Percentiles rank a stretch among this genome's conserved stretches.
phyloP scores from a whole-genome alignment of 2,797 vertebrate genomes.

The Enteromius fasciolatus region DNA sequence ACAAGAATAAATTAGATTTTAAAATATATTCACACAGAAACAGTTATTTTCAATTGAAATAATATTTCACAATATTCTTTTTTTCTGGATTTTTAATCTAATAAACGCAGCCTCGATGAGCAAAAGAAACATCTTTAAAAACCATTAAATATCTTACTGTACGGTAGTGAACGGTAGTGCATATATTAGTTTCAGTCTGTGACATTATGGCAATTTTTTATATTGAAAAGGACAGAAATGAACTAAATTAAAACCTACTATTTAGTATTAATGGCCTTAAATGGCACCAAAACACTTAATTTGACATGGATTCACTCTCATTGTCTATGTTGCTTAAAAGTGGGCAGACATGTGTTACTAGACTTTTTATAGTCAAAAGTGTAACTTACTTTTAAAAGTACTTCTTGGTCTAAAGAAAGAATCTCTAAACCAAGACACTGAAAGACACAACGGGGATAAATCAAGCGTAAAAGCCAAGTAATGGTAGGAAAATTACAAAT shows the following conservation, averaged over 20 bases:
- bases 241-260: not conserved
- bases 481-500: not conserved
- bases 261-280: not conserved
- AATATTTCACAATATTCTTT: too few species aligned
- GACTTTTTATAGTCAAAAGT: not conserved
- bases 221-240: not conserved
- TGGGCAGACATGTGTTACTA: not conserved
- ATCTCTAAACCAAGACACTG: not conserved
- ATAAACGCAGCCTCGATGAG: too few species aligned
- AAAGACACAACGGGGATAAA: not conserved
- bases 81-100: too few species aligned
- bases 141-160: too few species aligned
- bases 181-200: not conserved
- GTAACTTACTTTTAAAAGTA: not conserved
- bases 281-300: not conserved
- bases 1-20: too few species aligned
- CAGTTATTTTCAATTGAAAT: too few species aligned
- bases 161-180: too few species aligned
- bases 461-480: not conserved
- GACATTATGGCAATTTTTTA: not conserved
- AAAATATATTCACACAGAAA: too few species aligned
- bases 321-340: not conserved
- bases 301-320: not conserved
- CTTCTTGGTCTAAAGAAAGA: not conserved
- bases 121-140: too few species aligned